Evolutionary conservation across 1,140 invertebrate genomes (phyloP).

Genomic region (Triops cancriformis): DNA sequence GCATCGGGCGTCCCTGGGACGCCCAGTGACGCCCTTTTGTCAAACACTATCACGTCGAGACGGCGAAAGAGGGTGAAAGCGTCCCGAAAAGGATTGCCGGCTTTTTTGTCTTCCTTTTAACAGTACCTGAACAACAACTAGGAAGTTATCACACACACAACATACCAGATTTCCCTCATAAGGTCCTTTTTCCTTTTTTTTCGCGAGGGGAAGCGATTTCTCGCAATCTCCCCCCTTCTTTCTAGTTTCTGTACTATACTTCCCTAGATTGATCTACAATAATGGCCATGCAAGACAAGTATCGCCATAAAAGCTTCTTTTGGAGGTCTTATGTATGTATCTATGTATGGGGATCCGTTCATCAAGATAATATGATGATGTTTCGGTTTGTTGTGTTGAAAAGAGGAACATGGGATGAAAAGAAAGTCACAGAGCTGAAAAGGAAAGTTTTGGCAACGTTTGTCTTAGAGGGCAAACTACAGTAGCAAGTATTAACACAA

Average conservation of each 20-base stretch:
- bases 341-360: background rate
- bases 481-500: background rate
- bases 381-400: background rate
- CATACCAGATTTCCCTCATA: background rate
- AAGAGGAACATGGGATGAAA: background rate
- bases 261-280: background rate
- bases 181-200: background rate
- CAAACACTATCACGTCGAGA: slow-evolving; percentile 13
- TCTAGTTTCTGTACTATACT: background rate
- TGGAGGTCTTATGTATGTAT: background rate
- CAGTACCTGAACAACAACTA: background rate
- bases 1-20: background rate
- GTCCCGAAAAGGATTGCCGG: background rate
- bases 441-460: slow-evolving; percentile 4
- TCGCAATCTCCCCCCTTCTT: background rate
- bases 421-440: background rate
- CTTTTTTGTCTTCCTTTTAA: background rate
- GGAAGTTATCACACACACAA: background rate
- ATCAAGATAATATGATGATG: slow-evolving; percentile 9
- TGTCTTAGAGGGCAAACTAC: background rate
- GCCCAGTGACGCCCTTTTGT: slow-evolving; percentile 12
- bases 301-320: background rate
- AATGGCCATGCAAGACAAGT: slow-evolving; percentile 5
- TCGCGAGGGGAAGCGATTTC: background rate
- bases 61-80: background rate